phyloP scores from a whole-genome alignment of 1,140 invertebrate species.

The Andrena cerasifolii region DNA sequence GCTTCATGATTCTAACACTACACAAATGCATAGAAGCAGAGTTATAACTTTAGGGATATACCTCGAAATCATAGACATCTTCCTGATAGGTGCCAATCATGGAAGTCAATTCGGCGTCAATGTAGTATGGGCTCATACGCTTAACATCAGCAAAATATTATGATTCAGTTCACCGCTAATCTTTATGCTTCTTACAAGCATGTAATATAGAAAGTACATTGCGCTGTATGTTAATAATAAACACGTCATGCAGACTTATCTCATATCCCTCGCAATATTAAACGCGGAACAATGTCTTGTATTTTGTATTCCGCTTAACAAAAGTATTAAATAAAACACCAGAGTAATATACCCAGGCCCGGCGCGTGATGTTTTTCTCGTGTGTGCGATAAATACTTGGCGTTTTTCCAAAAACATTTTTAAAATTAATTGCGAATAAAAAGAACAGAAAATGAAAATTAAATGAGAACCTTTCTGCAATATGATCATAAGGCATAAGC shows the following conservation, averaged over 20 bases:
- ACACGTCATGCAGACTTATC: conserved; percentile 4
- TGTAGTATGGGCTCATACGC: conserved; percentile 88
- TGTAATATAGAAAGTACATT: conserved; percentile 1
- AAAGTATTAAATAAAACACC: neutral
- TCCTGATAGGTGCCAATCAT: conserved; percentile 86
- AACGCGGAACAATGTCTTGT: neutral
- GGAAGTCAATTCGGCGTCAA: conserved; percentile 88
- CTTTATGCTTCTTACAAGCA: conserved; percentile 11
- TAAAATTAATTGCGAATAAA: too few relatives aligned
- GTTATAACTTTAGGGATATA: conserved; percentile 78
- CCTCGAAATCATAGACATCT: conserved; percentile 85
- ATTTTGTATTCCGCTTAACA: neutral
- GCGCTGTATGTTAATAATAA: conserved; percentile 12
- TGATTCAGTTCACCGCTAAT: conserved; percentile 48
- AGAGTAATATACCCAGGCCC: neutral
- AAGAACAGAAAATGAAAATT: too few relatives aligned
- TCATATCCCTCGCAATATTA: neutral
- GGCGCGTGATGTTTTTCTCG: too few relatives aligned
- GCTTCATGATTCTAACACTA: conserved; percentile 74
- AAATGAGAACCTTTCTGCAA: too few relatives aligned
- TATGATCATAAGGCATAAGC: too few relatives aligned
- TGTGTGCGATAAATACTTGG: too few relatives aligned
- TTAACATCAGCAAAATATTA: conserved; percentile 81
- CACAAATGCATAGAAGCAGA: conserved; percentile 79
- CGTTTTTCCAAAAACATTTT: too few relatives aligned